Evolutionary conservation across 2,888 invertebrate genomes (phyloP).

Genomic region (Caenorhabditis angaria): DNA sequence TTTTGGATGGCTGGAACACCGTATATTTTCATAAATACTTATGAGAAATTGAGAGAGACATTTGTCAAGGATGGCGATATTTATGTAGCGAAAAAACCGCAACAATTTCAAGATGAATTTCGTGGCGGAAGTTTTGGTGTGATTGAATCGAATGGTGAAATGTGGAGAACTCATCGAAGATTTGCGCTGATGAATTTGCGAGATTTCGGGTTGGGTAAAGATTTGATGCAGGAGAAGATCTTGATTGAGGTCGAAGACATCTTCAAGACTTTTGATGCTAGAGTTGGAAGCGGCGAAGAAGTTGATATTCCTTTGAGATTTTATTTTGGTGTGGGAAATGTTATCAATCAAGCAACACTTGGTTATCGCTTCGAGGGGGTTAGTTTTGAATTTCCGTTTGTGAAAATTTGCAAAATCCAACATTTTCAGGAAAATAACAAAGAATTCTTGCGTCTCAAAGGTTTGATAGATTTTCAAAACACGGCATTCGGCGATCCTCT

Average conservation of each 20-base stretch:
- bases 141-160: constrained; percentile 32
- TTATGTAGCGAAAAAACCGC: constrained; percentile 26
- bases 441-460: constrained; percentile 19
- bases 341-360: constrained; percentile 44
- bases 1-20: constrained; percentile 18
- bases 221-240: constrained; percentile 38
- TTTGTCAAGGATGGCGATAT: constrained; percentile 47
- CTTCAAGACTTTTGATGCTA: constrained; percentile 17
- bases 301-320: constrained; percentile 7
- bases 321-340: constrained; percentile 28
- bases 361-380: constrained; percentile 43
- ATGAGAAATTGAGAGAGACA: constrained; percentile 37
- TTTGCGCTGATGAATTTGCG: constrained; percentile 31
- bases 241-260: constrained; percentile 19
- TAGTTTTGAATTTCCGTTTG: too few relatives aligned
- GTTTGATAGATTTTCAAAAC: constrained; percentile 14
- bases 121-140: constrained; percentile 38
- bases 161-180: constrained; percentile 32
- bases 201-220: constrained; percentile 35
- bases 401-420: too few relatives aligned
- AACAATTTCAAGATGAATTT: constrained; percentile 14
- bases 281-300: constrained; percentile 17
- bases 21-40: constrained; percentile 30
- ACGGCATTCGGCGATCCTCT: constrained; percentile 9
- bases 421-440: constrained; percentile 16